Conservation (phyloP, 2,888 invertebrate species). For the Brachyopa scutellaris region DNA sequence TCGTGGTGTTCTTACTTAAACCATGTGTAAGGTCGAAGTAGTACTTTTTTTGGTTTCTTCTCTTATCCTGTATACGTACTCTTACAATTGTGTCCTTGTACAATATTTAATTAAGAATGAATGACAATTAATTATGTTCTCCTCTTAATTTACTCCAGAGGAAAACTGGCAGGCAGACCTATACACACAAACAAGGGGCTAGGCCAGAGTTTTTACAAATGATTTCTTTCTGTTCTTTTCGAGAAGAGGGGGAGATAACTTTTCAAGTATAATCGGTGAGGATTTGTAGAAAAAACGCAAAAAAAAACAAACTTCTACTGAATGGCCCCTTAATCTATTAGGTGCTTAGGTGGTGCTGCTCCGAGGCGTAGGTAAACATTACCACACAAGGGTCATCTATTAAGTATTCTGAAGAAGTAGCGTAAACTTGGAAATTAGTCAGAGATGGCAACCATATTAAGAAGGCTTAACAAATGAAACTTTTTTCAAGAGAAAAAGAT, state of each 20-base stretch:
- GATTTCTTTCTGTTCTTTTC: no score
- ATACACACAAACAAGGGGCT: neutral
- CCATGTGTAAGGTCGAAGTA: neutral
- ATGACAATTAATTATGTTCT: slow-evolving; percentile 37
- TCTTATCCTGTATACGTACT: slow-evolving; percentile 3
- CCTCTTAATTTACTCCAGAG: neutral
- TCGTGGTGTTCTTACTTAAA: neutral
- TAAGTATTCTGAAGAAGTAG: neutral
- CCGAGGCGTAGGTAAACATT: neutral
- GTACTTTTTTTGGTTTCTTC: neutral
- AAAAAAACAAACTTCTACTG: slow-evolving; percentile 9
- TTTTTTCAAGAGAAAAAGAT: no score
- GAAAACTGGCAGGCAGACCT: neutral
- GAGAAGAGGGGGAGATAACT: no score
- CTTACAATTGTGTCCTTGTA: slow-evolving; percentile 1
- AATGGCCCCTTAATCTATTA: neutral
- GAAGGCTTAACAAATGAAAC: no score
- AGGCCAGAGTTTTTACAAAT: no score
- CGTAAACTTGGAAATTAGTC: neutral
- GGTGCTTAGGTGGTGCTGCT: neutral
- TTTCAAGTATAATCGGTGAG: slow-evolving; percentile 6
- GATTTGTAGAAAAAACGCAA: no score
- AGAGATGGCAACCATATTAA: no score
- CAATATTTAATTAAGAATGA: slow-evolving; percentile 24
- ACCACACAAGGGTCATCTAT: slow-evolving; percentile 6